Percentiles rank a stretch among this genome's conserved stretches.
These are phyloP conservation scores for Pogonus chalceus DNA, from an alignment of 1,140 invertebrate genomes.

Conservation along the genomic window DNA sequence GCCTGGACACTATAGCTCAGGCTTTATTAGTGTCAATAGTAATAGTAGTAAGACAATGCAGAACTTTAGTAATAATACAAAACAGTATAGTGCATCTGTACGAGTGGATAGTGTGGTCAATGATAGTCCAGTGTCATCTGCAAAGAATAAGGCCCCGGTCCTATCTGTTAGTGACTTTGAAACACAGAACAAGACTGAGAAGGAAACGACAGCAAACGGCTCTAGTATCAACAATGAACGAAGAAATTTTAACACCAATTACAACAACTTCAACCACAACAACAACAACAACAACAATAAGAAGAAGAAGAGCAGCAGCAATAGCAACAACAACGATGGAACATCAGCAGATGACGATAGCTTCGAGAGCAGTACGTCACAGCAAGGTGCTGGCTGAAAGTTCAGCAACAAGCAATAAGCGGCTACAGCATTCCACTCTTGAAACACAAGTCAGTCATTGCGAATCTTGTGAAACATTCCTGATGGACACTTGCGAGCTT, in stretches of 20 bases:
- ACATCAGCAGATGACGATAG: not conserved
- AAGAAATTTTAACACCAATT: not conserved
- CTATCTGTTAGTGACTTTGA: slow-evolving; percentile 23
- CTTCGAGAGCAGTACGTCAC: no score
- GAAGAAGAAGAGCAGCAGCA: slow-evolving; percentile 18
- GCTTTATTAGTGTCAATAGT: slow-evolving; percentile 2
- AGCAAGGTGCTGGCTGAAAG: not conserved
- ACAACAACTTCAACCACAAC: slow-evolving; percentile 8
- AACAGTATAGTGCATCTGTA: slow-evolving; percentile 26
- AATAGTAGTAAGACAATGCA: not conserved
- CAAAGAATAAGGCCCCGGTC: slow-evolving; percentile 3
- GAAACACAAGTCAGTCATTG: not conserved
- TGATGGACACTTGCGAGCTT: slow-evolving; percentile 4
- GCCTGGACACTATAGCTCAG: slow-evolving; percentile 3
- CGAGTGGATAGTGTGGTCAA: slow-evolving; percentile 24
- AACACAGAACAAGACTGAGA: slow-evolving; percentile 23
- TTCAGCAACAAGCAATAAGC: not conserved
- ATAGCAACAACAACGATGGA: not conserved
- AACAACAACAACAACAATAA: slow-evolving; percentile 18
- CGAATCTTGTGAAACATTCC: slow-evolving; percentile 7
- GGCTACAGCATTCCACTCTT: slow-evolving; percentile 1
- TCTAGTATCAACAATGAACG: not conserved
- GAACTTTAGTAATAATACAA: slow-evolving; percentile 11
- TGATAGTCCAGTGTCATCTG: not conserved
- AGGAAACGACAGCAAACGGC: slow-evolving; percentile 12